These are phyloP conservation scores for Catocala sponsa DNA, from an alignment of 2,888 invertebrate genomes.

Conservation along the genomic window DNA sequence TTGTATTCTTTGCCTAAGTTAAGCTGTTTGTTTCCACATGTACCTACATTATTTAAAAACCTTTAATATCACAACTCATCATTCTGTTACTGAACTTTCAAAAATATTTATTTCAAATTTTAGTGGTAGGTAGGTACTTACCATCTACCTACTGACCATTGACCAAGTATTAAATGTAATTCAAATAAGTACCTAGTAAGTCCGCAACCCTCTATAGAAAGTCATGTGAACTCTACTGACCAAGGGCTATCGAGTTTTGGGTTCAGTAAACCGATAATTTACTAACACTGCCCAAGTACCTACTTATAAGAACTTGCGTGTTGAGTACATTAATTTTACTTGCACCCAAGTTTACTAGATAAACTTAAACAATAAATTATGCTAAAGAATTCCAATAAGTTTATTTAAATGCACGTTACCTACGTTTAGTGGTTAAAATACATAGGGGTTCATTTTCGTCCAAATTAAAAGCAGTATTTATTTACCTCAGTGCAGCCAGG, in stretches of 20 bases:
- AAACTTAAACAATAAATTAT: constrained; percentile 23
- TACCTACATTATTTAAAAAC: too few relatives aligned
- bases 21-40: too few relatives aligned
- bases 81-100: too few relatives aligned
- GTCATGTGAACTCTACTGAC: constrained; percentile 71
- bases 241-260: constrained; percentile 82
- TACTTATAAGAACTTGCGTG: constrained; percentile 40
- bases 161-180: too few relatives aligned
- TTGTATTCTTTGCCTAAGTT: too few relatives aligned
- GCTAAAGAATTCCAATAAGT: constrained; percentile 18
- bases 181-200: constrained; percentile 34
- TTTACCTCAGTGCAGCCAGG: constrained; percentile 62
- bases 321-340: constrained; percentile 41
- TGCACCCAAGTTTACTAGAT: constrained; percentile 24
- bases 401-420: constrained; percentile 5
- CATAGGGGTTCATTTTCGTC: constrained; percentile 29
- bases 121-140: too few relatives aligned
- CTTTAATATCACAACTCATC: too few relatives aligned
- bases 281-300: constrained; percentile 58
- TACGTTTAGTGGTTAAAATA: constrained; percentile 28
- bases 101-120: too few relatives aligned
- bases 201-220: constrained; percentile 56
- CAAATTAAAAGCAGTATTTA: constrained; percentile 41
- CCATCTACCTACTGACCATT: too few relatives aligned
- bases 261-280: constrained; percentile 79